A percentile compares a stretch with the other conserved stretches of the same genome.
Conservation (phyloP, 2,113 vertebrate species). For the Vulpes vulpes region DNA sequence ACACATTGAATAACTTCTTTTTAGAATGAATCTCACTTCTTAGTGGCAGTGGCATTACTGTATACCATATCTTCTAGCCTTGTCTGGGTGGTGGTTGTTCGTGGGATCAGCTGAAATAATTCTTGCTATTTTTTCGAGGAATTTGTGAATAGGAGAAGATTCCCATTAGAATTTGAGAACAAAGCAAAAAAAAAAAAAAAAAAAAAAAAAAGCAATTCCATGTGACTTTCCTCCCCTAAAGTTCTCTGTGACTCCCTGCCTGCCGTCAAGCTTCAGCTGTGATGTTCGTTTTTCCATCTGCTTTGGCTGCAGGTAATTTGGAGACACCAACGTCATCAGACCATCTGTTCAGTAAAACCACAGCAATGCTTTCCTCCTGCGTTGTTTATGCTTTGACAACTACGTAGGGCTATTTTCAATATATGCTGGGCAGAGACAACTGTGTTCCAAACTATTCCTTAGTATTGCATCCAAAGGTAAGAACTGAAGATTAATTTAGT, state of each 20-base stretch:
- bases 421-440: conserved; percentile 1
- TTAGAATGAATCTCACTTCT: conserved; percentile 10
- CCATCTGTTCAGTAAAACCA: conserved; percentile 82
- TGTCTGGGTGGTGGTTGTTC: neutral
- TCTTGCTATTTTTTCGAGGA: neutral
- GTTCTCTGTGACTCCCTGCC: conserved; percentile 47
- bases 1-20: conserved; percentile 4
- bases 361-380: conserved; percentile 58
- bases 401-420: conserved; percentile 70
- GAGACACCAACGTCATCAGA: conserved; percentile 74
- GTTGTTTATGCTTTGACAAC: conserved; percentile 77
- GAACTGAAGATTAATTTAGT: conserved; percentile 28
- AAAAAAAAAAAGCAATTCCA: neutral
- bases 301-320: conserved; percentile 82
- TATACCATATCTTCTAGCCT: neutral
- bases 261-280: conserved; percentile 63
- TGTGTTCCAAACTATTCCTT: neutral
- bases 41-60: neutral
- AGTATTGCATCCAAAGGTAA: neutral
- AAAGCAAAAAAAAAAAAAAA: neutral
- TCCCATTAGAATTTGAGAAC: neutral
- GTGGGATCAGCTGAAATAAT: neutral
- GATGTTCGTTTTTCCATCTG: conserved; percentile 79
- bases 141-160: neutral
- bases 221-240: neutral